These are phyloP conservation scores for Sphaeridia pumilis DNA, from an alignment of 2,888 invertebrate genomes.

Conservation along the genomic window DNA sequence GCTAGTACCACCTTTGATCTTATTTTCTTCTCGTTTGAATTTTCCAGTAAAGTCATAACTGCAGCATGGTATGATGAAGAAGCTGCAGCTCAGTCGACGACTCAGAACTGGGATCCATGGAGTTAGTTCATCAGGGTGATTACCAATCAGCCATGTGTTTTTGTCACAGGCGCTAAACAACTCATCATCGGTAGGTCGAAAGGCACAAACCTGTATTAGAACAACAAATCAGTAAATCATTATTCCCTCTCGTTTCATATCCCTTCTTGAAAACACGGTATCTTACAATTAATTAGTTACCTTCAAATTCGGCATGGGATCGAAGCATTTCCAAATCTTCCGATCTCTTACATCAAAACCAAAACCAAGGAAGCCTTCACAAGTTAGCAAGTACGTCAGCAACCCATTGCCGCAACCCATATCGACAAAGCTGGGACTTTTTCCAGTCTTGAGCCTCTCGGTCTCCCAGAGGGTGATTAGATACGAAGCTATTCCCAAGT, in stretches of 20 bases:
- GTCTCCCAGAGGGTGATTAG: slow-evolving; percentile 66
- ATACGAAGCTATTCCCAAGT: slow-evolving; percentile 85
- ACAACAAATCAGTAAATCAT: background rate
- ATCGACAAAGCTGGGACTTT: slow-evolving; percentile 62
- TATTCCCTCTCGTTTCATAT: background rate
- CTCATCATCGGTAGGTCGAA: slow-evolving; percentile 6
- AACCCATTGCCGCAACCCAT: slow-evolving; percentile 97
- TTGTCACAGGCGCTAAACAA: slow-evolving; percentile 2
- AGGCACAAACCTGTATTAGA: slow-evolving; percentile 8
- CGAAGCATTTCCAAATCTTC: slow-evolving; percentile 65
- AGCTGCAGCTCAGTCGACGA: slow-evolving; percentile 60
- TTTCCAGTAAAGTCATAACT: slow-evolving; percentile 79
- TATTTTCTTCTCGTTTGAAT: slow-evolving; percentile 38
- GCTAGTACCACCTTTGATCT: slow-evolving; percentile 48
- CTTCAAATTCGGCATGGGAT: slow-evolving; percentile 48
- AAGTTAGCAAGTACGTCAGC: slow-evolving; percentile 68
- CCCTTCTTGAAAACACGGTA: background rate
- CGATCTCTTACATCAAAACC: slow-evolving; percentile 76
- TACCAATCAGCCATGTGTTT: slow-evolving; percentile 63
- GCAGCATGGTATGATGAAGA: slow-evolving; percentile 92
- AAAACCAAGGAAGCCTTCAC: slow-evolving; percentile 68
- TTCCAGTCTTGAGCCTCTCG: slow-evolving; percentile 41
- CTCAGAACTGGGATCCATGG: slow-evolving; percentile 96
- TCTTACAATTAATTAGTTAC: slow-evolving; percentile 41
- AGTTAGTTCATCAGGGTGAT: slow-evolving; percentile 98